phyloP scores from a whole-genome alignment of 2,113 vertebrate genomes.

The Cephalopholis sonnerati region DNA sequence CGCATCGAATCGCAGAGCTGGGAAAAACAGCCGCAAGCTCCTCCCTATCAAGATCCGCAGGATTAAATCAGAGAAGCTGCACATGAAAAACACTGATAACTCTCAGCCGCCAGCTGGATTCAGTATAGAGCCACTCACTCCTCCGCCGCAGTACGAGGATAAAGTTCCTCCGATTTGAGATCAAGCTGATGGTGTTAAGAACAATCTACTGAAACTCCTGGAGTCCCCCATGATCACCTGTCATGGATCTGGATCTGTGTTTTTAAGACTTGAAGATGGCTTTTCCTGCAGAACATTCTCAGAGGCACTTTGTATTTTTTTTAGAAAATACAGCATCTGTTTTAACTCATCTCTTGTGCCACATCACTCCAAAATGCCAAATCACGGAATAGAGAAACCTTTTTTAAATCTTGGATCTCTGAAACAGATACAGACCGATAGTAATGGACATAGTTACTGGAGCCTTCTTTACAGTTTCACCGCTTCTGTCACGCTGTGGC shows the following conservation, averaged over 20 bases:
- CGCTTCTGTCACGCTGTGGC: background rate
- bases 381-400: conserved; percentile 5
- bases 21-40: conserved; percentile 85
- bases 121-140: conserved; percentile 93
- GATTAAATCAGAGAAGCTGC: conserved; percentile 94
- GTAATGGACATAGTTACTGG: background rate
- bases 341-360: background rate
- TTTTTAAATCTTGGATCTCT: conserved; percentile 25
- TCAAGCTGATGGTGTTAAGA: conserved; percentile 3
- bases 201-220: conserved; percentile 32
- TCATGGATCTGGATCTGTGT: conserved; percentile 27
- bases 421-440: background rate
- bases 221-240: conserved; percentile 1
- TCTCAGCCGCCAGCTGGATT: conserved; percentile 69
- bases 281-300: background rate
- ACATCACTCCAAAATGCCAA: conserved; percentile 30
- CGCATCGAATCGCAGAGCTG: conserved; percentile 71
- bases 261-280: conserved; percentile 18
- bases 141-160: conserved; percentile 94
- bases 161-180: conserved; percentile 77
- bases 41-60: conserved; percentile 92
- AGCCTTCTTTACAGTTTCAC: background rate
- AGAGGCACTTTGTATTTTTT: conserved; percentile 28
- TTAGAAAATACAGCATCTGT: background rate
- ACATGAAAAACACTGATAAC: conserved; percentile 86